Percentiles rank a stretch among this genome's conserved stretches.
These are phyloP conservation scores for Acrossocheilus fasciatus DNA, from an alignment of 2,797 vertebrate species.

Conservation along the genomic window DNA sequence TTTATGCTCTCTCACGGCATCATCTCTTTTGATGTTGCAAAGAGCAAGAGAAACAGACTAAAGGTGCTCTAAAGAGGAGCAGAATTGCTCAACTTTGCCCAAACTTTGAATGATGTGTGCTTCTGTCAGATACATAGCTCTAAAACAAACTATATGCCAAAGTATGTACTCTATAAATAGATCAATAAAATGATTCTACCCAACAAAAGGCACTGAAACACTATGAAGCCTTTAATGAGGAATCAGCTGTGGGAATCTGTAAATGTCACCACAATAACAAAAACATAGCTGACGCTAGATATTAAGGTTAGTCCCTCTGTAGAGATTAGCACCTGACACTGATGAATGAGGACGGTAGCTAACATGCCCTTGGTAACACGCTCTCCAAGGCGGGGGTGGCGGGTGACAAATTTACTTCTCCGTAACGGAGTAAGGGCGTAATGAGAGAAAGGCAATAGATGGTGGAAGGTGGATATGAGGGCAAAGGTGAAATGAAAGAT, in stretches of 20 bases:
- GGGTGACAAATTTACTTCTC: conserved; percentile 30
- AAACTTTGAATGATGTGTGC: not conserved
- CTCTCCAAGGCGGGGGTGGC: conserved; percentile 33
- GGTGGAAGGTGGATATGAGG: conserved; percentile 50
- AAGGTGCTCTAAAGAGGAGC: conserved; percentile 4
- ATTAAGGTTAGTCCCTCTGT: conserved; percentile 29
- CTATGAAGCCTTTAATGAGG: not conserved
- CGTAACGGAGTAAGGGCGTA: conserved; percentile 16
- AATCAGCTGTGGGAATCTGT: not conserved
- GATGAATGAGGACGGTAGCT: conserved; percentile 27
- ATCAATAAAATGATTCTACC: not conserved
- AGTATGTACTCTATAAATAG: not conserved
- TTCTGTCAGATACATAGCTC: not conserved
- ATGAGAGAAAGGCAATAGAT: conserved; percentile 25
- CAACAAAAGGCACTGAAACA: not conserved
- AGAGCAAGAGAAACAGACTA: conserved; percentile 55
- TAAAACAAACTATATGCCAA: conserved; percentile 1
- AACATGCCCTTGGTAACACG: conserved; percentile 18
- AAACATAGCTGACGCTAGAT: conserved; percentile 15
- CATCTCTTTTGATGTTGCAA: conserved; percentile 11
- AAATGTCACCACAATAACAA: not conserved
- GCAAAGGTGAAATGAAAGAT: conserved; percentile 15
- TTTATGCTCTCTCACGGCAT: not conserved
- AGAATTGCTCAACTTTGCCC: not conserved
- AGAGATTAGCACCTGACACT: conserved; percentile 49